These are phyloP conservation scores for Pemphigus obesinymphae DNA, from an alignment of 1,140 invertebrate species.

Conservation along the genomic window DNA sequence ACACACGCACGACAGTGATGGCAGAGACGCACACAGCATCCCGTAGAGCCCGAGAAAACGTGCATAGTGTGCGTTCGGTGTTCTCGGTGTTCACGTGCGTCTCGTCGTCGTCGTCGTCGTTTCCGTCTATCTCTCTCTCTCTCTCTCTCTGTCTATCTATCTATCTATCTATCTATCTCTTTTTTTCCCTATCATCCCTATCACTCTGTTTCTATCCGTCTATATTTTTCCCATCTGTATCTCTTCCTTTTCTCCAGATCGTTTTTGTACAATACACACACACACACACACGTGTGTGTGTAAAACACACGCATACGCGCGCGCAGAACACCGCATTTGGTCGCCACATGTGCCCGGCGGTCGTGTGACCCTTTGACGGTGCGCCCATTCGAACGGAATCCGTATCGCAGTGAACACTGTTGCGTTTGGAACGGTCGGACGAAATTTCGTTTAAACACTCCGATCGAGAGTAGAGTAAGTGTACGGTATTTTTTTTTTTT, in stretches of 20 bases:
- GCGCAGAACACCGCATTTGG: slow-evolving; percentile 32
- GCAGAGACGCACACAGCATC: slow-evolving; percentile 19
- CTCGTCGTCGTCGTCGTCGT: slow-evolving; percentile 1
- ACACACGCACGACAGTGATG: neutral
- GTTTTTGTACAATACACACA: neutral
- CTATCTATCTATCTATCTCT: neutral
- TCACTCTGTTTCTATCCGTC: neutral
- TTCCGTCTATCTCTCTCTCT: neutral
- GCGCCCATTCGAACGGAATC: neutral
- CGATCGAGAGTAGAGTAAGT: no score
- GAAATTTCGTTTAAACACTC: no score
- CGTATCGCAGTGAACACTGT: no score
- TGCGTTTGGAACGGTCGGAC: no score
- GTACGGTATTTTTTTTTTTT: no score
- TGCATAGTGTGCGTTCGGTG: slow-evolving; percentile 18
- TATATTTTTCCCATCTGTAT: neutral
- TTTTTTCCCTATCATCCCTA: no score
- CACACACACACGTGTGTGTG: neutral
- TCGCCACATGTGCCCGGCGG: slow-evolving; percentile 6
- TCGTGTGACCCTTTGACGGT: neutral
- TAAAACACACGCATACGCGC: neutral
- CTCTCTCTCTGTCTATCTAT: neutral
- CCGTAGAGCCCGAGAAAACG: slow-evolving; percentile 21
- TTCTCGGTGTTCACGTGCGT: slow-evolving; percentile 33
- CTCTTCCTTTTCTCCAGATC: neutral